These are phyloP conservation scores for Pseudotriccus pelzelni DNA, from an alignment of 2,797 vertebrate species.

Conservation along the genomic window DNA sequence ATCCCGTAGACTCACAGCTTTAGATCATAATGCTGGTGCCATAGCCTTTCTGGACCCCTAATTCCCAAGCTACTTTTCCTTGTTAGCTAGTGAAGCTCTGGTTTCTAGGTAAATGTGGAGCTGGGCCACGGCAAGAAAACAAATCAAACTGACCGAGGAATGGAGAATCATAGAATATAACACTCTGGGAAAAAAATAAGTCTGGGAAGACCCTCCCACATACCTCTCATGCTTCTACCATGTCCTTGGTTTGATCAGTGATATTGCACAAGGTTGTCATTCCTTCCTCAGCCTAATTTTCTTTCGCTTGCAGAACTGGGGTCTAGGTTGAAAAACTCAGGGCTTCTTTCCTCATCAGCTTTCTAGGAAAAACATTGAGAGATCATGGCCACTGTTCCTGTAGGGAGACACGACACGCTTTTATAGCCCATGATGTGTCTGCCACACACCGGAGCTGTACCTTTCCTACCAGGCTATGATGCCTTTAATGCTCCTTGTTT, in stretches of 20 bases:
- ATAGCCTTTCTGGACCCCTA: neutral
- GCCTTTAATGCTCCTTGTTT: neutral
- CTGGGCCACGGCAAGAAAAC: neutral
- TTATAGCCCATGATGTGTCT: neutral
- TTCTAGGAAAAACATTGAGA: neutral
- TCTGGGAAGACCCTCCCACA: neutral
- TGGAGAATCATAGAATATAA: neutral
- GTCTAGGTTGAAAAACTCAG: neutral
- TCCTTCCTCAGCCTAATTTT: neutral
- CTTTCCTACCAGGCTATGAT: neutral
- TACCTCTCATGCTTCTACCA: neutral
- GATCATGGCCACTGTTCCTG: rapidly evolving
- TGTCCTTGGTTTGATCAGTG: neutral
- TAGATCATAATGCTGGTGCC: neutral
- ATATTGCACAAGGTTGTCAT: neutral
- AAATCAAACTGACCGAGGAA: neutral
- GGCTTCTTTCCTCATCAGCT: neutral
- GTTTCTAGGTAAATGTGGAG: neutral
- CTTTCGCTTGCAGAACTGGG: neutral
- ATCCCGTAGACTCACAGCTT: neutral
- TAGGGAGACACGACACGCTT: rapidly evolving
- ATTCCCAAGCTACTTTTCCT: neutral
- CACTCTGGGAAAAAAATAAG: neutral
- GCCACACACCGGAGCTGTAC: neutral
- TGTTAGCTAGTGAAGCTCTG: neutral